Conservation (phyloP, 2,113 vertebrate species). For the Serranochromis macrocephalus region DNA sequence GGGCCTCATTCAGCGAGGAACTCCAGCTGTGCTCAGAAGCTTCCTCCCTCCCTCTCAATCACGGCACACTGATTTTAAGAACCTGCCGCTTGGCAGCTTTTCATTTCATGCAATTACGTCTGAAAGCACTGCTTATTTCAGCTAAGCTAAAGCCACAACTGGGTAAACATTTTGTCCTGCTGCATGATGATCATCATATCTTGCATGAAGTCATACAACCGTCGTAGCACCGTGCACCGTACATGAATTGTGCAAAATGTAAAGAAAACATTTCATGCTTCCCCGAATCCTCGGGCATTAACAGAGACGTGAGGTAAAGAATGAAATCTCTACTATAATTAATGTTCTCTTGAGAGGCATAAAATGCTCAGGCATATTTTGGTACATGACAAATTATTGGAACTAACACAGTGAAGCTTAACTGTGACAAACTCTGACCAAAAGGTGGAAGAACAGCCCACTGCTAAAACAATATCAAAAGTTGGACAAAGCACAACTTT, state of each 20-base stretch:
- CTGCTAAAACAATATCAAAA: not conserved
- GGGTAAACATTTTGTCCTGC: conserved; percentile 33
- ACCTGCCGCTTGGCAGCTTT: conserved; percentile 49
- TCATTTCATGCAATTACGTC: conserved; percentile 59
- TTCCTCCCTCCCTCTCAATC: conserved; percentile 51
- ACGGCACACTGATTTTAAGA: conserved; percentile 55
- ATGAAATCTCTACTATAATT: not conserved
- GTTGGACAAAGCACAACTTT: not conserved
- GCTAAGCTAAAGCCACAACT: conserved; percentile 12
- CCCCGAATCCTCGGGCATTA: not conserved
- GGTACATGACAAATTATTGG: not conserved
- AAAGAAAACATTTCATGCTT: not conserved
- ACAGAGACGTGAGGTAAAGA: not conserved
- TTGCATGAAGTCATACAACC: not conserved
- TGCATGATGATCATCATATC: conserved; percentile 1
- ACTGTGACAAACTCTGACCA: not conserved
- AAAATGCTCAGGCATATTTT: not conserved
- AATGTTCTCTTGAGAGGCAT: not conserved
- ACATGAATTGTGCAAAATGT: not conserved
- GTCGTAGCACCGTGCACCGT: not conserved
- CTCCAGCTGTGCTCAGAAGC: conserved; percentile 50
- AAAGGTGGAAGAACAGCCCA: not conserved
- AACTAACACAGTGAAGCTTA: not conserved
- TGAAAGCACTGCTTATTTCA: conserved; percentile 35
- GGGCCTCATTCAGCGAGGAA: conserved; percentile 15